Percentiles rank a stretch among this genome's conserved stretches.
Evolutionary conservation across 1,140 invertebrate genomes (phyloP).

Genomic region (Homalodisca vitripennis): DNA sequence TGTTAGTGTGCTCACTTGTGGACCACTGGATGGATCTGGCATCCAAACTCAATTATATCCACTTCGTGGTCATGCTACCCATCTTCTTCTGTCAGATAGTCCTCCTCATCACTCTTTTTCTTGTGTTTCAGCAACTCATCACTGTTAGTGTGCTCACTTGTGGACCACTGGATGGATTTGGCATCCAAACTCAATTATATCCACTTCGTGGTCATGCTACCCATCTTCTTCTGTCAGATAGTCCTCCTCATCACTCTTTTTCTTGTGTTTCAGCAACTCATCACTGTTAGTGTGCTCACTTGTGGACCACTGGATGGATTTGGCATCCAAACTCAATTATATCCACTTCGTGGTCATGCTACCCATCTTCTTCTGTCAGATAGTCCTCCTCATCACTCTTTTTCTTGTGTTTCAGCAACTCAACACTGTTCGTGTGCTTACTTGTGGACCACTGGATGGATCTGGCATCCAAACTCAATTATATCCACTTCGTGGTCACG

Average conservation of each 20-base stretch:
- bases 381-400: slow-evolving; percentile 67
- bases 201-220: slow-evolving; percentile 68
- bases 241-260: slow-evolving; percentile 69
- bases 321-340: slow-evolving; percentile 62
- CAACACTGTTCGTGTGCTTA: slow-evolving; percentile 50
- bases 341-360: slow-evolving; percentile 70
- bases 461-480: slow-evolving; percentile 61
- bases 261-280: slow-evolving; percentile 42
- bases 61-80: slow-evolving; percentile 67
- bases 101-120: slow-evolving; percentile 67
- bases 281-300: slow-evolving; percentile 51
- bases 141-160: slow-evolving; percentile 50
- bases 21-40: slow-evolving; percentile 51
- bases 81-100: slow-evolving; percentile 69
- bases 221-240: slow-evolving; percentile 68
- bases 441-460: slow-evolving; percentile 49
- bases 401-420: slow-evolving; percentile 49
- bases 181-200: slow-evolving; percentile 64
- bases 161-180: slow-evolving; percentile 48
- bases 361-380: slow-evolving; percentile 65
- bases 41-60: slow-evolving; percentile 63
- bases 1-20: slow-evolving; percentile 51
- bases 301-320: slow-evolving; percentile 48
- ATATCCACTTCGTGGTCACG: slow-evolving; percentile 67
- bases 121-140: slow-evolving; percentile 43